These are phyloP conservation scores for Drosophila ambigua DNA, from an alignment of 1,140 invertebrate genomes.

Conservation along the genomic window DNA sequence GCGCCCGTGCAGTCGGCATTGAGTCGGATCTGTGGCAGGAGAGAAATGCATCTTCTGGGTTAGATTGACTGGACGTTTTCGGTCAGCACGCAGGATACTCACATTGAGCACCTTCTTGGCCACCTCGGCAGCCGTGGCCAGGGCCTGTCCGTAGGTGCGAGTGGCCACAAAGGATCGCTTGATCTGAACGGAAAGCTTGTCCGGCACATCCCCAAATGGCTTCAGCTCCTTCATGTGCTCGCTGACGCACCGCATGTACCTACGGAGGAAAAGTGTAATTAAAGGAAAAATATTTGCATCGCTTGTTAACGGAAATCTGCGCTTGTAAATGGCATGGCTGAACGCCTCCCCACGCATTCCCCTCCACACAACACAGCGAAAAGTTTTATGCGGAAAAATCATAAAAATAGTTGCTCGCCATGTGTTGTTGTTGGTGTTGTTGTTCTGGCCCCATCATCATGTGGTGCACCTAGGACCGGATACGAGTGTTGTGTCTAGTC, in stretches of 20 bases:
- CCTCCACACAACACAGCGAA: constrained; percentile 1
- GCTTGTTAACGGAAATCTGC: constrained; percentile 57
- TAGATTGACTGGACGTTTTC: not conserved
- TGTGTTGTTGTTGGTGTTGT: constrained; percentile 42
- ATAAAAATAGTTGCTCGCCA: constrained; percentile 66
- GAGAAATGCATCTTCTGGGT: too few relatives aligned
- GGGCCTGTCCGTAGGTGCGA: constrained; percentile 94
- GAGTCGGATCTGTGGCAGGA: constrained; percentile 83
- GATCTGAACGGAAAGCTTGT: constrained; percentile 94
- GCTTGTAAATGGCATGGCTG: constrained; percentile 62
- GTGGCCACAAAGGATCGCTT: constrained; percentile 97
- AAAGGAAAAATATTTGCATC: constrained; percentile 45
- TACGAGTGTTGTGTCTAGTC: constrained; percentile 3
- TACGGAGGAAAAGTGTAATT: constrained; percentile 53
- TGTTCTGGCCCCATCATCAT: not conserved
- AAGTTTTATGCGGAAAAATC: constrained; percentile 64
- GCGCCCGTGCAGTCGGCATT: constrained; percentile 90
- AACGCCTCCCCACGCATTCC: constrained; percentile 36
- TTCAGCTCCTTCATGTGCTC: constrained; percentile 96
- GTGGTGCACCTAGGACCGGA: constrained; percentile 8
- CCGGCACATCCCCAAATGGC: constrained; percentile 97
- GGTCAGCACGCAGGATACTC: constrained; percentile 66
- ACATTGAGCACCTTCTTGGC: constrained; percentile 93
- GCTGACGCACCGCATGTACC: constrained; percentile 93
- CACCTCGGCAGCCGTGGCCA: constrained; percentile 92